A percentile compares a stretch with the other conserved stretches of the same genome.
Evolutionary conservation across 2,888 invertebrate species (phyloP).

Genomic region (Mesoligia furuncula): DNA sequence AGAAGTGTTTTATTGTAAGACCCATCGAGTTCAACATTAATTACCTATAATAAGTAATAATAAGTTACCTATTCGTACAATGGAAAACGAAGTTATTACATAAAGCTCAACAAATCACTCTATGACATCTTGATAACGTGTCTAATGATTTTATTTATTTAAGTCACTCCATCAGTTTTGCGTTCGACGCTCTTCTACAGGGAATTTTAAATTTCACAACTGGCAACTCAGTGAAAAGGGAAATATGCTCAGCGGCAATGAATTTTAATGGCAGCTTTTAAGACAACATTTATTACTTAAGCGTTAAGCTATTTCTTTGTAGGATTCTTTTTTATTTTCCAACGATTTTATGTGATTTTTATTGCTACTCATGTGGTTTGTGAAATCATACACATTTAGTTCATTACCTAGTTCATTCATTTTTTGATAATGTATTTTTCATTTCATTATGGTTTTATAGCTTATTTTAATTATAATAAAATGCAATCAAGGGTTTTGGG

Average conservation of each 20-base stretch:
- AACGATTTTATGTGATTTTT: conserved; percentile 72
- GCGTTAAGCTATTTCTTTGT: conserved; percentile 69
- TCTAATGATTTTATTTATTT: not conserved
- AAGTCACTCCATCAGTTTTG: not conserved
- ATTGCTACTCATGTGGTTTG: conserved; percentile 62
- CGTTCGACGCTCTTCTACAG: not conserved
- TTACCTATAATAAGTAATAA: too few species aligned
- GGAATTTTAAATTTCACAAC: conserved; percentile 31
- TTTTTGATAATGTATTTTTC: not conserved
- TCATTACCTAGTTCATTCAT: not conserved
- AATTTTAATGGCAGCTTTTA: conserved; percentile 83
- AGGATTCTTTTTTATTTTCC: conserved; percentile 70
- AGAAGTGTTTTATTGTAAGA: too few species aligned
- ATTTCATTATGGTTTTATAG: conserved; percentile 9
- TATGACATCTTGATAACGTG: not conserved
- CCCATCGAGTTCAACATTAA: too few species aligned
- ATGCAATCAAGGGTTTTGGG: not conserved
- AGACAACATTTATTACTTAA: conserved; percentile 71
- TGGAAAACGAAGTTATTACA: not conserved
- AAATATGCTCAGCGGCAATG: conserved; percentile 82
- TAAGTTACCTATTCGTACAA: not conserved
- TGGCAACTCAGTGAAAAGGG: conserved; percentile 71
- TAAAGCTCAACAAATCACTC: not conserved
- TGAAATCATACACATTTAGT: conserved; percentile 44
- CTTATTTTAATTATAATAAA: not conserved